These are phyloP conservation scores for Meiosimyza decipiens DNA, from an alignment of 2,888 invertebrate genomes.

Conservation along the genomic window DNA sequence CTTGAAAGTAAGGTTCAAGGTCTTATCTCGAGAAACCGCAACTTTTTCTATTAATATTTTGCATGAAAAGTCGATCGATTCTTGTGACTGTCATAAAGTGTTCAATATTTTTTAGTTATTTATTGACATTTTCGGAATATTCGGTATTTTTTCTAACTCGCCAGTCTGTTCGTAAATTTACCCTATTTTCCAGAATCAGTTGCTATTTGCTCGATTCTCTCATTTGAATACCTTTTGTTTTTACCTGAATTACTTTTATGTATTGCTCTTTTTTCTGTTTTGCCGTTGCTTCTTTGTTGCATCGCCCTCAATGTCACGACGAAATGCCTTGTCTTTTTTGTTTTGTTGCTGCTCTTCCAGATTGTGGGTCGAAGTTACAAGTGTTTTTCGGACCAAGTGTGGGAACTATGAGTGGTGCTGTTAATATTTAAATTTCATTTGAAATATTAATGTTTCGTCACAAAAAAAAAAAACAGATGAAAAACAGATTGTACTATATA, in stretches of 20 bases:
- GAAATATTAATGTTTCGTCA: no score
- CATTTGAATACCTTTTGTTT: constrained; percentile 59
- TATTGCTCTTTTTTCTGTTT: constrained; percentile 11
- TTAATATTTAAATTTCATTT: no score
- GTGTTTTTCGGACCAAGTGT: constrained; percentile 54
- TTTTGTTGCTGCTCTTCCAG: constrained; percentile 37
- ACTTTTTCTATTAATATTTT: no score
- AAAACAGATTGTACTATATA: no score
- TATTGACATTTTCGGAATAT: no score
- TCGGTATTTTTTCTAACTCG: no score
- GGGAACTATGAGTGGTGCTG: constrained; percentile 47
- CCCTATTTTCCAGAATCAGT: constrained; percentile 28
- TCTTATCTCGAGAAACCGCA: no score
- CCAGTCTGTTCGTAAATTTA: not conserved
- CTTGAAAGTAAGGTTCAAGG: no score
- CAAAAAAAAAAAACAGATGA: no score
- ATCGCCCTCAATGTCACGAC: constrained; percentile 61
- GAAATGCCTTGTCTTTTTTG: constrained; percentile 45
- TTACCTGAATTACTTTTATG: constrained; percentile 52
- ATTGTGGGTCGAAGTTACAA: constrained; percentile 58
- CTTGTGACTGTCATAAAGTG: no score
- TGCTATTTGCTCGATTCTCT: constrained; percentile 44
- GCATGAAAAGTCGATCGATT: no score
- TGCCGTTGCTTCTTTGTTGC: constrained; percentile 33
- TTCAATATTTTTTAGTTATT: no score